Conservation (phyloP, 2,797 vertebrate species). For the Sorex maritimensis region DNA sequence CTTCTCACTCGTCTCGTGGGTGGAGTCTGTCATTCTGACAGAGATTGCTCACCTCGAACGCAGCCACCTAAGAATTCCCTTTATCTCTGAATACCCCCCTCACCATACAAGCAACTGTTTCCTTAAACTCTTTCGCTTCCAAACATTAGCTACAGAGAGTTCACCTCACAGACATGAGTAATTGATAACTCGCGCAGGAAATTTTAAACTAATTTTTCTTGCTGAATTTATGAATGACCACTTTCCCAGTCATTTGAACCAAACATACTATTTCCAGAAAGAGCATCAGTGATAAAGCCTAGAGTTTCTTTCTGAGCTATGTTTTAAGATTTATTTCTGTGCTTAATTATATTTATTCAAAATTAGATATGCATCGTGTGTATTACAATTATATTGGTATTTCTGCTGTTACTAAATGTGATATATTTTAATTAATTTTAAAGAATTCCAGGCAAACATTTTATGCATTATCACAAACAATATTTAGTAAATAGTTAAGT, state of each 20-base stretch:
- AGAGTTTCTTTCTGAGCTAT: neutral
- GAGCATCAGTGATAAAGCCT: neutral
- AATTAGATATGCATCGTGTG: neutral
- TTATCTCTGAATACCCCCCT: neutral
- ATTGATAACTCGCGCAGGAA: neutral
- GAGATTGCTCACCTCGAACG: neutral
- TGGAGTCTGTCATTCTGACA: neutral
- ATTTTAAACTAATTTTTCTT: neutral
- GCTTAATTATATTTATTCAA: neutral
- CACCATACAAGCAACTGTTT: neutral
- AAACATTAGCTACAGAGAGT: rapidly evolving
- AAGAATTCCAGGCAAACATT: neutral
- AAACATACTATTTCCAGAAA: neutral
- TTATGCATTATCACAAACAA: neutral
- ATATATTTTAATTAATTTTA: neutral
- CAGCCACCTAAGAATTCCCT: neutral
- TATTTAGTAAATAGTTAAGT: neutral
- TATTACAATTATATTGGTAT: neutral
- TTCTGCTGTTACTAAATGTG: neutral
- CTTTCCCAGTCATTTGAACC: neutral
- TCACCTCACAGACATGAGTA: neutral
- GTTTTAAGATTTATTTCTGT: neutral
- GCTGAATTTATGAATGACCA: neutral
- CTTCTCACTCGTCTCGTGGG: neutral
- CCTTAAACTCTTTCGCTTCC: neutral